Evolutionary conservation across 2,888 invertebrate genomes (phyloP), one percentile per base, ranked within the genome.

Genomic region (Cynaeus angustus): DNA sequence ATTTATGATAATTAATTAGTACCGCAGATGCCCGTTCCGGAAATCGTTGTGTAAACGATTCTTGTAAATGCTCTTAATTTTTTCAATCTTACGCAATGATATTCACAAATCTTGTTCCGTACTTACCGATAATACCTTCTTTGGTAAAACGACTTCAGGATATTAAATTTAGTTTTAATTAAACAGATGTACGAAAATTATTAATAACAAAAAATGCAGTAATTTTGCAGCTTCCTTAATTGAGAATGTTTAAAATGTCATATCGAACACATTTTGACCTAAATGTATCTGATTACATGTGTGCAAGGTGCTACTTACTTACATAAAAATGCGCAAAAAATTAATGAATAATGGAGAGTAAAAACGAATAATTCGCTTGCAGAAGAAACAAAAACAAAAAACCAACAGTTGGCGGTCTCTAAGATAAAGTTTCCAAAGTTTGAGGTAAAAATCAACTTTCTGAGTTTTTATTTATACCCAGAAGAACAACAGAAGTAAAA

Each of bases 151-250:
- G 26, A 28, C 52, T 16, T 53, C 52, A 52, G 64, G 64, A 14
- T 52, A 38, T 52, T 52, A n/a, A 64, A 53, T 28, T 28, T n/a
- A 16, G n/a, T 13, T 43, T 64, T 64, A 64, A 64, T 64, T 64
- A 53, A 64, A 64, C 64, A 64, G 64, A 64, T 64, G 64, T 53
- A 53, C 50, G 13, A 46, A 61, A 64, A 64, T 53, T 64, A 64
- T 64, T 64, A 64, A 43, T 53, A 53, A 37, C 26, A 53, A 64
- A 64, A 62, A 52, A 64, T 53, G 43, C 64, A 28, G 13, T 26
- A 64, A 52, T 52, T 62, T 64, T 53, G 41, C 53, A 16, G 48
- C 30, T 64, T 52, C 64, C 14, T 64, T 64, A 64, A 53, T 52
- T 53, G 38, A 59, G 33, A 64, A 64, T 46, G 43, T 43, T 64